phyloP scores from a whole-genome alignment of 2,797 vertebrate genomes.

The Peromyscus aztecus region DNA sequence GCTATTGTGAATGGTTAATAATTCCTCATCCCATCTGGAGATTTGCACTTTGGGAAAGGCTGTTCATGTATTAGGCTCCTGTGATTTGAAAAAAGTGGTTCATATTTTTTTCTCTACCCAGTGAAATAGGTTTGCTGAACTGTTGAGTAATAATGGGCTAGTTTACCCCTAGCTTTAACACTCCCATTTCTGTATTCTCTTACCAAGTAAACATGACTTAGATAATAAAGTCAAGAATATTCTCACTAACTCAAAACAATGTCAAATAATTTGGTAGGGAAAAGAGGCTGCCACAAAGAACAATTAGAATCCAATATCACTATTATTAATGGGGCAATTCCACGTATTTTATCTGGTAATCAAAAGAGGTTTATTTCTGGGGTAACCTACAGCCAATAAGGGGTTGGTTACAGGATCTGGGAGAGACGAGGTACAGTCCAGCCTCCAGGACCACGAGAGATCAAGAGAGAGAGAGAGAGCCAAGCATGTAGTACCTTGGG shows the following conservation, averaged over 20 bases:
- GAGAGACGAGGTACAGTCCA: too few relatives aligned
- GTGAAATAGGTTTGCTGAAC: slow-evolving; percentile 18
- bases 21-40: not conserved
- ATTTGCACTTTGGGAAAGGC: not conserved
- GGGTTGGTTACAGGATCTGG: too few relatives aligned
- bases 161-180: not conserved
- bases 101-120: not conserved
- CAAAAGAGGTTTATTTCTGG: too few relatives aligned
- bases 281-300: not conserved
- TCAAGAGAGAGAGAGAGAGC: too few relatives aligned
- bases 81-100: slow-evolving; percentile 42
- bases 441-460: too few relatives aligned
- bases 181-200: not conserved
- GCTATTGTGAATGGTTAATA: slow-evolving; percentile 24
- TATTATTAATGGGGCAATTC: too few relatives aligned
- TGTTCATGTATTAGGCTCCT: slow-evolving; percentile 41
- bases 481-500: too few relatives aligned
- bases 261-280: not conserved
- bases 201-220: slow-evolving; percentile 11
- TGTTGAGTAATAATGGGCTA: not conserved
- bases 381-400: too few relatives aligned
- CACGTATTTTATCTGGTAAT: too few relatives aligned
- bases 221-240: slow-evolving; percentile 59
- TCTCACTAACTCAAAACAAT: not conserved
- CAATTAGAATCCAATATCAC: not conserved